These are phyloP conservation scores for Tachina grossa DNA, from an alignment of 2,888 invertebrate genomes.

Conservation along the genomic window DNA sequence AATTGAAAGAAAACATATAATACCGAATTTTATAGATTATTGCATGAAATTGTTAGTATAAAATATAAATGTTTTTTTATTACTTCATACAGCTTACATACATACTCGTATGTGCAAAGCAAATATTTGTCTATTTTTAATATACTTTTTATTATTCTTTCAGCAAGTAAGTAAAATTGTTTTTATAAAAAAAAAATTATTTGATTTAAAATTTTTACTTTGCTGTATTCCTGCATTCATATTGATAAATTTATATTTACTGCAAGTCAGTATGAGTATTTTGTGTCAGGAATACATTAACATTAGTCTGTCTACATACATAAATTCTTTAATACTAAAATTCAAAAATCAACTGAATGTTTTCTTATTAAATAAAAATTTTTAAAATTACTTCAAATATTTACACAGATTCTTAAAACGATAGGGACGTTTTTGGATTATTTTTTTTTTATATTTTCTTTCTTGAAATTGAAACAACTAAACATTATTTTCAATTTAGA, in stretches of 20 bases:
- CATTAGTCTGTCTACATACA: neutral
- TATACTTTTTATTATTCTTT: neutral
- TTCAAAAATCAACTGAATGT: neutral
- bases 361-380: neutral
- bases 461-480: too few species aligned
- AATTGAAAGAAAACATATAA: conserved; percentile 30
- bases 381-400: too few species aligned
- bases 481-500: too few species aligned
- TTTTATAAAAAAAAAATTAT: conserved; percentile 5
- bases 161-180: neutral
- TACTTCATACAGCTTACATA: neutral
- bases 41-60: neutral
- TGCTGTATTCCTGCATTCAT: neutral
- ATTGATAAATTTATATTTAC: neutral
- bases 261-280: neutral
- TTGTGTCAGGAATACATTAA: neutral
- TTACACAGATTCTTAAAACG: neutral
- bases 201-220: neutral
- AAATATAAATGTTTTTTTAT: neutral
- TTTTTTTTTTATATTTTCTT: too few species aligned
- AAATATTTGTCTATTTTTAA: conserved; percentile 12
- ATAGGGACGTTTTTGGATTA: too few species aligned
- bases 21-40: conserved; percentile 10
- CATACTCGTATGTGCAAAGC: neutral
- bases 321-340: neutral